Conservation (phyloP, 1,140 invertebrate species). For the Ceratosolen fusciceps region DNA sequence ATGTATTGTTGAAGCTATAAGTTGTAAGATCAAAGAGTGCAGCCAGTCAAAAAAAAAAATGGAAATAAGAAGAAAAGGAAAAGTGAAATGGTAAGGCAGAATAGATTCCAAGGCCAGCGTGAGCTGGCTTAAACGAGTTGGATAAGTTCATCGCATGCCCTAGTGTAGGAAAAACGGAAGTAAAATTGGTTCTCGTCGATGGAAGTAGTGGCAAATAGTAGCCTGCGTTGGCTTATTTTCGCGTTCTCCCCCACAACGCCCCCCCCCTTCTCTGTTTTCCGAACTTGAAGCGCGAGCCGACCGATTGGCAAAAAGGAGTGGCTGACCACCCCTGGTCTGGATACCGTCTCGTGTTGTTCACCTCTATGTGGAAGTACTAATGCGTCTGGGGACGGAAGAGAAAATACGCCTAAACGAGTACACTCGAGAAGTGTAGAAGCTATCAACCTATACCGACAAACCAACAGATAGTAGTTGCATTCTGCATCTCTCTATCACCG, state of each 20-base stretch:
- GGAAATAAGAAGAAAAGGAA: background rate
- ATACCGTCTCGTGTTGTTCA: slow-evolving; percentile 66
- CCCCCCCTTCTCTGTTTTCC: too few relatives aligned
- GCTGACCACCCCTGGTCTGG: slow-evolving; percentile 66
- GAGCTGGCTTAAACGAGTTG: background rate
- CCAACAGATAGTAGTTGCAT: background rate
- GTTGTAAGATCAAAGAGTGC: background rate
- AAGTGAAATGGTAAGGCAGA: background rate
- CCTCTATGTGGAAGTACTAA: slow-evolving; percentile 64
- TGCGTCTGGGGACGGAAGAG: background rate
- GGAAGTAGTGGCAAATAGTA: background rate
- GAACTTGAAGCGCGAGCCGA: too few relatives aligned
- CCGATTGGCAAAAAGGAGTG: slow-evolving; percentile 40
- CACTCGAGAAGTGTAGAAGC: background rate
- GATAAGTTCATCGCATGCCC: too few relatives aligned
- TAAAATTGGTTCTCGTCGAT: too few relatives aligned
- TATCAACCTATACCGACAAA: background rate
- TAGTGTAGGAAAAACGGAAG: background rate
- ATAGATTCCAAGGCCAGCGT: background rate
- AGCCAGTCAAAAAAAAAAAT: background rate
- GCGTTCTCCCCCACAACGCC: too few relatives aligned
- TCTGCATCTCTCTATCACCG: too few relatives aligned
- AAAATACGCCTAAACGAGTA: background rate
- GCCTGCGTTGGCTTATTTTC: too few relatives aligned
- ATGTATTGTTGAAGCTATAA: background rate